Evolutionary conservation across 2,888 invertebrate species (phyloP).

Genomic region (Phalangium opilio): DNA sequence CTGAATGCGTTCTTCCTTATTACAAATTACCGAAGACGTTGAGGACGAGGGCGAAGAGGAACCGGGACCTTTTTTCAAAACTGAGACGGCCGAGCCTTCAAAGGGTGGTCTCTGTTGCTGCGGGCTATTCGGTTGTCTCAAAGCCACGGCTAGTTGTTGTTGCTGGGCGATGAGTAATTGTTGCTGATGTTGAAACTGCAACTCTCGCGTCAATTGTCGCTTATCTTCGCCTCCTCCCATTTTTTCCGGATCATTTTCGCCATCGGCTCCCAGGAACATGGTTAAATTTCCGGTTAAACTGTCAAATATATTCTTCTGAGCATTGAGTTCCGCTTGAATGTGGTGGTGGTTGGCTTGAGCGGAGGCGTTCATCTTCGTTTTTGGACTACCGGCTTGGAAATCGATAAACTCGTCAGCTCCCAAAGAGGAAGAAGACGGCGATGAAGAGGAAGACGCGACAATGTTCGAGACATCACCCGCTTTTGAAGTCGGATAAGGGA

Average conservation of each 20-base stretch:
- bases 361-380: conserved; percentile 12
- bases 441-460: conserved; percentile 17
- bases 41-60: conserved; percentile 10
- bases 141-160: conserved; percentile 1
- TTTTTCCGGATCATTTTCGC: conserved; percentile 1
- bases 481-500: no score
- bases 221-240: conserved; percentile 7
- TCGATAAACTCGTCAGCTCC: no score
- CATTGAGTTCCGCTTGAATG: conserved; percentile 11
- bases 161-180: conserved; percentile 7
- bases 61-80: conserved; percentile 26
- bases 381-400: not conserved
- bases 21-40: conserved; percentile 8
- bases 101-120: not conserved
- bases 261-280: conserved; percentile 4
- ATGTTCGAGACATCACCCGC: not conserved
- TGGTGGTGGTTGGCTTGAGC: conserved; percentile 13
- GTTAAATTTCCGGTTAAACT: not conserved
- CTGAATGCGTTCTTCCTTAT: conserved; percentile 43
- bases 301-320: conserved; percentile 2
- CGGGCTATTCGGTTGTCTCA: not conserved
- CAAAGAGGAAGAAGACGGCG: not conserved
- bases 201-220: conserved; percentile 2
- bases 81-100: conserved; percentile 19
- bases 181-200: conserved; percentile 6